Conservation (phyloP, 1,140 invertebrate species). For the Nebria ingens region DNA sequence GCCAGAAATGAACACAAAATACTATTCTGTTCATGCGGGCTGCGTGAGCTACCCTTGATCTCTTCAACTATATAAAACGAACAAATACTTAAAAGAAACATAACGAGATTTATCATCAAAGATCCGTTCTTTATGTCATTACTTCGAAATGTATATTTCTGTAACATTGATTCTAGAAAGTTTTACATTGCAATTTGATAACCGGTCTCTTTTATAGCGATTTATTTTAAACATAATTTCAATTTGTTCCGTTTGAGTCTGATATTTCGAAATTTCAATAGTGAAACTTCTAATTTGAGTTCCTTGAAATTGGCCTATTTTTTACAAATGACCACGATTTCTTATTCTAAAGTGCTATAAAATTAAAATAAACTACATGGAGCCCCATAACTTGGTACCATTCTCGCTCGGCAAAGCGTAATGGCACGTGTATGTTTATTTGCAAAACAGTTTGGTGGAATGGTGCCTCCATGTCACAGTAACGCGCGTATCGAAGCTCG, state of each 20-base stretch:
- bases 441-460: no score
- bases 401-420: neutral
- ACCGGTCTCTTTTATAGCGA: no score
- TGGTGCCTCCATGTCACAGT: neutral
- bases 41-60: no score
- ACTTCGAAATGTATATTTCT: no score
- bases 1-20: slow-evolving; percentile 5
- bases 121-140: no score
- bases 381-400: neutral
- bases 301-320: neutral
- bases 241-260: neutral
- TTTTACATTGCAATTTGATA: no score
- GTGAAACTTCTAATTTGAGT: neutral
- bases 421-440: no score
- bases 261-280: neutral
- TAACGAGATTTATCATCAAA: no score
- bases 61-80: no score
- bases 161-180: no score
- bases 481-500: no score
- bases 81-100: no score
- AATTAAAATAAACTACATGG: neutral
- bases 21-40: neutral
- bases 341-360: neutral
- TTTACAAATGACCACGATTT: neutral
- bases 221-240: neutral